Evolutionary conservation across 37 sponge, comb jelly and placozoan species (phyloP).

Genomic region (Oopsacas minuta): DNA sequence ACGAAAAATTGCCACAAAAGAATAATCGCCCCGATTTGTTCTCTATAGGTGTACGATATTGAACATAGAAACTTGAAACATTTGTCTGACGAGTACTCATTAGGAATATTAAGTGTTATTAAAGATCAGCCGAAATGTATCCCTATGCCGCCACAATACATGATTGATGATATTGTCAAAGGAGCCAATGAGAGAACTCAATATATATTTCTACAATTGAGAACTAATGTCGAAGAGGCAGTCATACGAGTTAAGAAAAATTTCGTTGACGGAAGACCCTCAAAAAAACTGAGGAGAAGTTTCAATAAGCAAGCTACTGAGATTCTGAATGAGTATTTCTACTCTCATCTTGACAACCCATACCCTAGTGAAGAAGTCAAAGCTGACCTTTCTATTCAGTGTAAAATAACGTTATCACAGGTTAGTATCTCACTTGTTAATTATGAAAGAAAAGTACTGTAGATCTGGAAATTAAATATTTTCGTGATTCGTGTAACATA

Average conservation of each 20-base stretch:
- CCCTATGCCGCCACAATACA: background rate
- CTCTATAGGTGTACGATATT: background rate
- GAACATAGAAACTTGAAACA: background rate
- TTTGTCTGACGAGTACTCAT: background rate
- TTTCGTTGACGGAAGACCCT: background rate
- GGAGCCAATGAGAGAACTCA: background rate
- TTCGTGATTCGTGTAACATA: no score
- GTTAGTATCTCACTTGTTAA: no score
- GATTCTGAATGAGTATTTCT: slow-evolving; percentile 27
- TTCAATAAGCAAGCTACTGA: slow-evolving; percentile 30
- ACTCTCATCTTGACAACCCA: slow-evolving; percentile 28
- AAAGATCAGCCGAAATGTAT: background rate
- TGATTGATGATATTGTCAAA: background rate
- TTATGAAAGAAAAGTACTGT: no score
- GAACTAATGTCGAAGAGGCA: background rate
- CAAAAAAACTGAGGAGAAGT: background rate
- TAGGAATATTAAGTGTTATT: background rate
- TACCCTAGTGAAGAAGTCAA: slow-evolving; percentile 29
- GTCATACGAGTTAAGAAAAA: background rate
- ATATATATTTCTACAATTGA: background rate
- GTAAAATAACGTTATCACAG: slow-evolving; percentile 23
- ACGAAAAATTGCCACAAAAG: no score
- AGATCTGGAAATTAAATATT: no score
- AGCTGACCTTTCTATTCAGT: slow-evolving; percentile 23
- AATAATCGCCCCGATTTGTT: no score